phyloP scores from a whole-genome alignment of 1,140 invertebrate species.

The Cherax quadricarinatus region DNA sequence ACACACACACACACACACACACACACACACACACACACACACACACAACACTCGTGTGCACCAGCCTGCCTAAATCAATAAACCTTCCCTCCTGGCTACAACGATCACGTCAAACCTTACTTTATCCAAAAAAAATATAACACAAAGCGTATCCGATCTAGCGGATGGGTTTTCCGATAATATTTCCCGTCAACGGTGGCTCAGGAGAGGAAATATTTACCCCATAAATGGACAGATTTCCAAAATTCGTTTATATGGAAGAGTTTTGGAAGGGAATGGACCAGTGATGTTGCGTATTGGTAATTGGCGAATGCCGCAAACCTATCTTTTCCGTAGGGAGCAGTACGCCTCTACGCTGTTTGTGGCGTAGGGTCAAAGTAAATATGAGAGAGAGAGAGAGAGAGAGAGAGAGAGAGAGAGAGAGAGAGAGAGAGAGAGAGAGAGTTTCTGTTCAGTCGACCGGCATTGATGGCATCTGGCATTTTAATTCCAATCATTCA shows the following conservation, averaged over 20 bases:
- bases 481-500: too few relatives aligned
- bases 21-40: conserved; percentile 13
- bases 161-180: neutral
- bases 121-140: neutral
- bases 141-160: neutral
- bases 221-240: neutral
- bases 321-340: too few relatives aligned
- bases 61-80: neutral
- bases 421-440: conserved; percentile 1
- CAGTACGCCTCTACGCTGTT: too few relatives aligned
- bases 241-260: neutral
- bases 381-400: conserved; percentile 22
- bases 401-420: conserved; percentile 34
- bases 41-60: neutral
- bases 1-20: neutral
- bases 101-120: neutral
- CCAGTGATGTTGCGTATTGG: too few relatives aligned
- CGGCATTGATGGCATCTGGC: too few relatives aligned
- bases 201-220: neutral
- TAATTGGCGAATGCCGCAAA: too few relatives aligned
- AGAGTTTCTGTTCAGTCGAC: too few relatives aligned
- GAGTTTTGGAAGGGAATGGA: neutral
- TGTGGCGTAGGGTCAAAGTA: too few relatives aligned
- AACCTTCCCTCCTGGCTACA: neutral
- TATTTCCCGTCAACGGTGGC: neutral